phyloP scores from a whole-genome alignment of 1,140 invertebrate species.

The Aradophagus sp. region DNA sequence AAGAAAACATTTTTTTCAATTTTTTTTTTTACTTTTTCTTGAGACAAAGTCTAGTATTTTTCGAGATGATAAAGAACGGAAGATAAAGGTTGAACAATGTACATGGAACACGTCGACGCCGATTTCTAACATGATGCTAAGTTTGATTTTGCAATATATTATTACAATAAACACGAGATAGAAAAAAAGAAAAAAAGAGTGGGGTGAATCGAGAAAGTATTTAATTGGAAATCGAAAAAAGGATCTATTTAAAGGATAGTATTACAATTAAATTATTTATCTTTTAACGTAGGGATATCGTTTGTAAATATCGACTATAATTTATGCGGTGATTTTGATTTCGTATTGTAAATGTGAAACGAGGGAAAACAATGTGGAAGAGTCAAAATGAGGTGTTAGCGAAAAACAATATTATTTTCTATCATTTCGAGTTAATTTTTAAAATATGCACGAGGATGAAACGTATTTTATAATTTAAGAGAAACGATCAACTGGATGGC shows the following conservation, averaged over 20 bases:
- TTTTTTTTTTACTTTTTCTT: slow-evolving; percentile 6
- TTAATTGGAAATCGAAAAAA: slow-evolving; percentile 4
- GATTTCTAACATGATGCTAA: slow-evolving; percentile 49
- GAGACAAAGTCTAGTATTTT: no score
- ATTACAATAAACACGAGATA: neutral
- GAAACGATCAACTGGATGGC: no score
- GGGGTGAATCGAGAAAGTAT: slow-evolving; percentile 7
- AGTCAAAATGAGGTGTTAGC: no score
- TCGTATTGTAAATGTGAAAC: no score
- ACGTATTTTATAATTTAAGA: no score
- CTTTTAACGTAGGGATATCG: neutral
- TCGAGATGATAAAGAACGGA: neutral
- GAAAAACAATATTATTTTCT: no score
- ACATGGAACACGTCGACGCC: slow-evolving; percentile 8
- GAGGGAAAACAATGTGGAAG: no score
- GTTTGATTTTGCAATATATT: slow-evolving; percentile 28
- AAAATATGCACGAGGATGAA: no score
- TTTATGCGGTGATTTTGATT: slow-evolving; percentile 7
- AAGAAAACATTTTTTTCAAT: slow-evolving; percentile 1
- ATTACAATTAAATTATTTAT: no score
- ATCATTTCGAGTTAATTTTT: no score
- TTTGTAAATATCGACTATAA: slow-evolving; percentile 28
- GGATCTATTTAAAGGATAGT: slow-evolving; percentile 8
- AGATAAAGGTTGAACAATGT: no score
- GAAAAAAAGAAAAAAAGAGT: no score